Base-by-base conservation (phyloP, 2,113 vertebrate genomes). In the Macrotis lagotis region DNA sequence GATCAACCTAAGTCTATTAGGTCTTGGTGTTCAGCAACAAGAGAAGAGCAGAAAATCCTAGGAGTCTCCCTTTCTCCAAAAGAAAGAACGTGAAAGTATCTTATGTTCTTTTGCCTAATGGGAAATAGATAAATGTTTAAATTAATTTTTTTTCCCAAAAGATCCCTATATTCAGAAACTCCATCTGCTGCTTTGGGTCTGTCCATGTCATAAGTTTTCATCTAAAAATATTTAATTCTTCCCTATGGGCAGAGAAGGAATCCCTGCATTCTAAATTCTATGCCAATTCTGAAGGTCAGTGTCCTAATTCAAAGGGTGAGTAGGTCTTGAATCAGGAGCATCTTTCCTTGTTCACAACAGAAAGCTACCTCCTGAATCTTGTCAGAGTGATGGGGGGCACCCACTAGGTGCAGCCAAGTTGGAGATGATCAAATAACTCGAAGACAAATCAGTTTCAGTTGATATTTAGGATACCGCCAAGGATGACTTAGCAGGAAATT, bases 401-500 rank as follows among this genome's bases (percentile, higher is more conserved):
- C 66, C 0, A 0, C n/a, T 83, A 44, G n/a, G 2, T 83, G 66
- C 66, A 83, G 16, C n/a, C 66, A 83, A 8, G 37, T n/a, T 44
- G n/a, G 37, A 8, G 66, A 83, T 83, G 66, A 44, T n/a, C 66
- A 83, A 83, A 83, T 83, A 83, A 83, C 66, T 44, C n/a, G 16
- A 83, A 44, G 66, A 83, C 66, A 83, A 83, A 83, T 83, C 66
- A 83, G 66, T 44, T 44, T 83, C 66, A 44, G 66, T 83, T 83
- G 37, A 83, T 83, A 83, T 83, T 83, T 83, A 83, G 66, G 66
- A 22, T 44, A 83, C 7, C n/a, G 66, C 66, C 37, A 83, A 83
- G 66, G 66, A 83, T 83, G 66, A 83, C n/a, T 83, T 83, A 83
- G 66, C 66, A 83, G 66, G 66, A 83, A 83, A 83, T 83, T 83